Evolutionary conservation across 2,888 invertebrate species (phyloP).

Genomic region (Dicyrtomina minuta): DNA sequence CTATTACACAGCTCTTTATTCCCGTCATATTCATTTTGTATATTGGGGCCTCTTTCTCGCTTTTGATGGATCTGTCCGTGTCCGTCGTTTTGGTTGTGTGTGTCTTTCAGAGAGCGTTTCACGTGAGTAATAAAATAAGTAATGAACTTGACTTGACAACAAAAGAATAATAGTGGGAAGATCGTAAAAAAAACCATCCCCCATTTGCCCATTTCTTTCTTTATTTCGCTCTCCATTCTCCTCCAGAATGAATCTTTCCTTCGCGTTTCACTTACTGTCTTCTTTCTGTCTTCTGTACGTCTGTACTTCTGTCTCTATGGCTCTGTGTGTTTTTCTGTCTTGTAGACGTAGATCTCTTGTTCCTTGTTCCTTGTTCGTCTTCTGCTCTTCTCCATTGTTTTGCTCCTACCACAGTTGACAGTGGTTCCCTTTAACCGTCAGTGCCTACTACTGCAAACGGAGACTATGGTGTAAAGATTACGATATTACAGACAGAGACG

Average conservation of each 20-base stretch:
- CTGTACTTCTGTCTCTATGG: background rate
- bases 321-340: background rate
- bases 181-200: conserved; percentile 26
- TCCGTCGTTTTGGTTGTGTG: too few relatives aligned
- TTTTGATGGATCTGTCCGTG: conserved; percentile 27
- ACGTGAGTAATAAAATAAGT: conserved; percentile 31
- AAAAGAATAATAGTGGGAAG: conserved; percentile 33
- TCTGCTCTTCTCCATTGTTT: background rate
- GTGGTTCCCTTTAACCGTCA: too few relatives aligned
- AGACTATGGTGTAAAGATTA: too few relatives aligned
- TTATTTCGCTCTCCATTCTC: background rate
- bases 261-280: conserved; percentile 12
- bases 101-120: too few relatives aligned
- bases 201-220: conserved; percentile 12
- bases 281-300: background rate
- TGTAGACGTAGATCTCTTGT: background rate
- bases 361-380: background rate
- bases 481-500: too few relatives aligned
- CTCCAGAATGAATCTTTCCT: background rate
- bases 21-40: too few relatives aligned
- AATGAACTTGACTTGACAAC: conserved; percentile 34
- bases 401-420: background rate
- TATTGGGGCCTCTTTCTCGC: conserved; percentile 4
- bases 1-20: too few relatives aligned
- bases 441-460: too few relatives aligned